These are phyloP conservation scores for Orbicella faveolata DNA, from an alignment of 64 coral and sea anemone species.

Conservation along the genomic window DNA sequence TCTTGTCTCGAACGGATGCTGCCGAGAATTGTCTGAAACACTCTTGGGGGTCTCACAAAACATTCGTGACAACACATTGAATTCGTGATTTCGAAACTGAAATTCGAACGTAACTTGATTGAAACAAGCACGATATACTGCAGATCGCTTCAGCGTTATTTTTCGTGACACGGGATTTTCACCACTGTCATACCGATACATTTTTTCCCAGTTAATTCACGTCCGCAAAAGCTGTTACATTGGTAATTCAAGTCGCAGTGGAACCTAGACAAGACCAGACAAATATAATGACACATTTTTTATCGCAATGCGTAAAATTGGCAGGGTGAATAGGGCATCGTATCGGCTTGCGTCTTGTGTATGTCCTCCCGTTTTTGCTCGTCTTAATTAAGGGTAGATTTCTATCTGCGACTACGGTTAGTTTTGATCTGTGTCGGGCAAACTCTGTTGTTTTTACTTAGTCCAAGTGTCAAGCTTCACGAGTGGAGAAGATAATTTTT, in stretches of 20 bases:
- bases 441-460: background rate
- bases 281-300: background rate
- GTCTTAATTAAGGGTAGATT: conserved; percentile 6
- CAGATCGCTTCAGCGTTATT: conserved; percentile 10
- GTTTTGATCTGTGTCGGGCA: background rate
- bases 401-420: background rate
- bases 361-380: background rate
- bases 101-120: conserved; percentile 1
- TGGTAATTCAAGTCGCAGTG: background rate
- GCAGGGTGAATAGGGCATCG: background rate
- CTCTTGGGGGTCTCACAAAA: conserved; percentile 21
- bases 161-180: background rate
- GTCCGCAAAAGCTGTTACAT: conserved; percentile 17
- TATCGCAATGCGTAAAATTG: background rate
- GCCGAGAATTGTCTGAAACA: conserved; percentile 28
- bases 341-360: background rate
- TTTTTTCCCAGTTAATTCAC: background rate
- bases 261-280: conserved; percentile 14
- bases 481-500: conserved; percentile 16
- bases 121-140: conserved; percentile 34
- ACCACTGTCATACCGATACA: background rate
- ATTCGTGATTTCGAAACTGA: conserved; percentile 31
- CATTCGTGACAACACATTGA: conserved; percentile 34
- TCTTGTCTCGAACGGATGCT: conserved; percentile 43
- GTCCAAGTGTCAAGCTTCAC: background rate